Percentiles rank a stretch among this genome's conserved stretches.
phyloP scores from a whole-genome alignment of 1,140 invertebrate species.

The Monochamus saltuarius region DNA sequence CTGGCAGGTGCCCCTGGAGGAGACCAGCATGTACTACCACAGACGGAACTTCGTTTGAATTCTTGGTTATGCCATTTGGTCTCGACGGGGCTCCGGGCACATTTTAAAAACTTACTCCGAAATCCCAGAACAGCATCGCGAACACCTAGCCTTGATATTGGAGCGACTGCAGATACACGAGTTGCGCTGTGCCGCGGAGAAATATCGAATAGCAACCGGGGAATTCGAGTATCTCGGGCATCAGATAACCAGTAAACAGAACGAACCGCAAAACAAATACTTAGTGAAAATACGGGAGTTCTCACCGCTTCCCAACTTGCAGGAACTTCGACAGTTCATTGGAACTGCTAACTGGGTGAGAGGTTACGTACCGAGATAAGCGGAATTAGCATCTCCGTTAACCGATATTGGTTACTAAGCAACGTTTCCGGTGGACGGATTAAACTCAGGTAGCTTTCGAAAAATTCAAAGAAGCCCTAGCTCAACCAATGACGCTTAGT shows the following conservation, averaged over 20 bases:
- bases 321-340: slow-evolving; percentile 32
- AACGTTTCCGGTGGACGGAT: slow-evolving; percentile 8
- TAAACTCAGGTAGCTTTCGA: slow-evolving; percentile 27
- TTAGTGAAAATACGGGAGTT: neutral
- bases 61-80: no score
- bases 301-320: neutral
- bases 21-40: no score
- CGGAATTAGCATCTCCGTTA: slow-evolving; percentile 22
- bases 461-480: slow-evolving; percentile 39
- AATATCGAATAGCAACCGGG: slow-evolving; percentile 3
- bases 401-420: slow-evolving; percentile 29
- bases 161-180: slow-evolving; percentile 10
- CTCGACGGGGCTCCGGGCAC: no score
- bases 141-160: slow-evolving; percentile 6
- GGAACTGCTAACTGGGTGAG: slow-evolving; percentile 37
- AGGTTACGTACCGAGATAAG: slow-evolving; percentile 34
- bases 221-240: slow-evolving; percentile 17
- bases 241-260: neutral
- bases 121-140: no score
- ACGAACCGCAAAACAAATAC: slow-evolving; percentile 13
- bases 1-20: no score
- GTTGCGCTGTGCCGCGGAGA: slow-evolving; percentile 1
- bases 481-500: slow-evolving; percentile 19
- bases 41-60: no score
- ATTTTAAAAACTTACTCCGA: no score